Conservation (phyloP, 2,888 invertebrate genomes). For the Pachymerium ferrugineum region DNA sequence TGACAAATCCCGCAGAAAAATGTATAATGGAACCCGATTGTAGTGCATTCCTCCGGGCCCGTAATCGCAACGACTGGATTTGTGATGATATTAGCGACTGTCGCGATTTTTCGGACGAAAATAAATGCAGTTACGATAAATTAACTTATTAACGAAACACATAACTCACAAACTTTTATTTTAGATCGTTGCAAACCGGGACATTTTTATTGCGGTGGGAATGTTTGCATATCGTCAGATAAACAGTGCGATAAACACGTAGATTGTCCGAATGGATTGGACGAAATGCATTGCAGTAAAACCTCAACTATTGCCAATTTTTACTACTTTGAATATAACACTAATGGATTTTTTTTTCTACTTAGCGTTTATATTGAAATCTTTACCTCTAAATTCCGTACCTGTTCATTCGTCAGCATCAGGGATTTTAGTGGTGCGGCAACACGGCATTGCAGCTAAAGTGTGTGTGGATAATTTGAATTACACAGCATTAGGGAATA, state of each 20-base stretch:
- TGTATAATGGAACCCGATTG: constrained; percentile 56
- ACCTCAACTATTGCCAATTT: too few species aligned
- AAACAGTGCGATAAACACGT: constrained; percentile 66
- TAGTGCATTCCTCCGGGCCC: constrained; percentile 64
- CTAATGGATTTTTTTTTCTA: too few species aligned
- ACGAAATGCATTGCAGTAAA: constrained; percentile 79
- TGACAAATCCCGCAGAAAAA: background rate
- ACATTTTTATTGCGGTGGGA: constrained; percentile 66
- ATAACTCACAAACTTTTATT: background rate
- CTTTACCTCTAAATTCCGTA: too few species aligned
- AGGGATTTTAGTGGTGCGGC: constrained; percentile 76
- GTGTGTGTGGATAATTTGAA: constrained; percentile 74
- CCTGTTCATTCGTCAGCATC: background rate
- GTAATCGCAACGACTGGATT: constrained; percentile 67
- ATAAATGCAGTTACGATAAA: constrained; percentile 55
- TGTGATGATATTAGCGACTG: constrained; percentile 86
- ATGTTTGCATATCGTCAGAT: constrained; percentile 59
- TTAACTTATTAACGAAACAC: too few species aligned
- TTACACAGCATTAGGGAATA: constrained; percentile 52
- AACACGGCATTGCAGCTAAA: constrained; percentile 72
- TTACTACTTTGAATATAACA: background rate
- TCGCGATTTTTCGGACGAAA: constrained; percentile 74
- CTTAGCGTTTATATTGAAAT: background rate
- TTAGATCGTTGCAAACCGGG: constrained; percentile 57
- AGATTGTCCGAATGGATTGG: constrained; percentile 80